Base-by-base conservation (phyloP, 2,113 vertebrate genomes). In the Antigone vipio region DNA sequence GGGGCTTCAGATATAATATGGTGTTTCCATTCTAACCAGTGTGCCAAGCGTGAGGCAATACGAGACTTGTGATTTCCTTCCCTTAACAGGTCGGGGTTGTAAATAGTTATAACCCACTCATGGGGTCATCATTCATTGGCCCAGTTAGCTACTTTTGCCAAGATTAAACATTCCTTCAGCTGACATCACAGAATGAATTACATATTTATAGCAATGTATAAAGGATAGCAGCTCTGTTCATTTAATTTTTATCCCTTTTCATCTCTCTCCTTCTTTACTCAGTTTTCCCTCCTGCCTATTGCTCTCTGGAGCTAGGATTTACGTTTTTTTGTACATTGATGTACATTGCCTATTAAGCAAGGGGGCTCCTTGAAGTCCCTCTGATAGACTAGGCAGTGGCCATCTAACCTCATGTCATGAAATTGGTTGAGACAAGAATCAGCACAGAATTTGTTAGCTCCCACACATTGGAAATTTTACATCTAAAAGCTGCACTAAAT, bases 21-120 rank as follows among this genome's bases (percentile, higher is more conserved):
- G 17, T 44, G 3, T 4, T 20, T 34, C n/a, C 49, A 26, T 50
- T 71, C 9, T 66, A 77, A 50, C 4, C n/a, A 34, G 6, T 0
- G 1, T 45, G 38, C 60, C 73, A 89, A 64, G 38, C 3, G 1
- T 12, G 23, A 80, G 15, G 34, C 21, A 79, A 42, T 40, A n/a
- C 4, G 6, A 73, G 34, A 58, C 30, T 69, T 0, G 0, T 29
- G 3, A 56, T 93, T 71, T 66, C 27, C 15, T 77, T 5, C 10
- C 3, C 3, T 30, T 56, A 85, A 34, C 3, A 73, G 4, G 9
- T 77, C 40, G 53, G 27, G 38, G 8, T 7, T 89, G 20, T 26
- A 59, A 55, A 55, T 2, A 63, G n/a, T 47, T 72, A 64, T 17
- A 82, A 59, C 2, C 6, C 30, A 59, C 5, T 17, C 44, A 67